Conservation (phyloP, 2,797 vertebrate genomes). For the Diceros bicornis region DNA sequence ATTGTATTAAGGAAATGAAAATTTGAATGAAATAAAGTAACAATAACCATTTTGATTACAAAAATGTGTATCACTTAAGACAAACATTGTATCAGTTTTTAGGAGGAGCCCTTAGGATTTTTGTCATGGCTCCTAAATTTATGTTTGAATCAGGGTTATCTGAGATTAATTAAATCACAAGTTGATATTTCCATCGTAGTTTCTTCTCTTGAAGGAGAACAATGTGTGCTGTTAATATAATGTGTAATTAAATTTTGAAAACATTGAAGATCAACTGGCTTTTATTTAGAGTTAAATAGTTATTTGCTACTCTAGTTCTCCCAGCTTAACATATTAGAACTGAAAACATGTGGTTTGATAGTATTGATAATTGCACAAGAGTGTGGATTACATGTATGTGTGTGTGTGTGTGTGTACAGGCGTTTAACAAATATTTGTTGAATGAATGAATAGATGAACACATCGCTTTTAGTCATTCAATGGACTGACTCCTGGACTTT, state of each 20-base stretch:
- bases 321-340: slow-evolving; percentile 15
- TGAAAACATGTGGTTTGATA: slow-evolving; percentile 12
- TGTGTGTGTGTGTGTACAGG: background rate
- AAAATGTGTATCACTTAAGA: background rate
- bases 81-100: background rate
- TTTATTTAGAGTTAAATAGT: slow-evolving; percentile 55
- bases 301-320: slow-evolving; percentile 55
- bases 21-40: background rate
- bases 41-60: background rate
- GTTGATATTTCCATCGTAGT: slow-evolving; percentile 59
- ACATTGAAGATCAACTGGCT: background rate
- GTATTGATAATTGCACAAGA: background rate
- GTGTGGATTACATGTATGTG: background rate
- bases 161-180: slow-evolving; percentile 79
- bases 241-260: slow-evolving; percentile 38
- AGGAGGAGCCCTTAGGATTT: slow-evolving; percentile 65
- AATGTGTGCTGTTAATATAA: slow-evolving; percentile 63
- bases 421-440: slow-evolving; percentile 55
- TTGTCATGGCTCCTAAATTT: slow-evolving; percentile 56
- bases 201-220: slow-evolving; percentile 53
- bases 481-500: background rate
- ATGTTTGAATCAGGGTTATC: slow-evolving; percentile 64
- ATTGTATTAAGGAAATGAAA: background rate
- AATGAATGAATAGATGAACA: background rate
- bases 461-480: slow-evolving; percentile 36